Conservation (phyloP, 2,888 invertebrate species). For the Aphodius granarius region DNA sequence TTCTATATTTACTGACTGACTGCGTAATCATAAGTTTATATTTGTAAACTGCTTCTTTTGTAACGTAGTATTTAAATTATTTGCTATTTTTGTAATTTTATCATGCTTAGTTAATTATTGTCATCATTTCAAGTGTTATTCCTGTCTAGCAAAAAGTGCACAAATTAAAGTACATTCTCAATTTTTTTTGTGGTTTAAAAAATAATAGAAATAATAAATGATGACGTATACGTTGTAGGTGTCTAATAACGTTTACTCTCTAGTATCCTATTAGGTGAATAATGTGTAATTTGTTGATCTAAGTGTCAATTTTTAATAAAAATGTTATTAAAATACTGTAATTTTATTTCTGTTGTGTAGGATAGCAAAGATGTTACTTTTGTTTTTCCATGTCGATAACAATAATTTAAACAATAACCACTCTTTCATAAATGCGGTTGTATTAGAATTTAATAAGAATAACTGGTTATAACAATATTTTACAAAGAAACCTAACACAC, state of each 20-base stretch:
- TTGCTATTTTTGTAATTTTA: background rate
- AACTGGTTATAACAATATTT: too few relatives aligned
- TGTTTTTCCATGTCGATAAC: too few relatives aligned
- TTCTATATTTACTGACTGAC: background rate
- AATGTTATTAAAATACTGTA: background rate
- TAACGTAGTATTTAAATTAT: background rate
- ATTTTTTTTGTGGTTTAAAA: too few relatives aligned
- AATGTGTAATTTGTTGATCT: background rate
- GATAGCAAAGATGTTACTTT: too few relatives aligned
- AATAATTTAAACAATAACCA: too few relatives aligned
- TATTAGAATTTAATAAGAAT: too few relatives aligned
- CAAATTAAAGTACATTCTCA: background rate
- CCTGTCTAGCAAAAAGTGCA: background rate
- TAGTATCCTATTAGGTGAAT: background rate
- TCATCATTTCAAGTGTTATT: background rate
- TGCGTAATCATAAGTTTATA: background rate
- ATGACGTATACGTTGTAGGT: background rate
- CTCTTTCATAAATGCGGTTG: too few relatives aligned
- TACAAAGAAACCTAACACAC: too few relatives aligned
- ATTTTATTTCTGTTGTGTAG: background rate
- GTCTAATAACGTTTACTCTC: background rate
- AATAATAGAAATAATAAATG: background rate
- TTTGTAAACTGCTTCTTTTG: background rate
- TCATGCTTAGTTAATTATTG: background rate
- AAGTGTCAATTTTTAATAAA: background rate